Base-by-base conservation (phyloP, 2,888 invertebrate species). In the Drosophila aldrichi region DNA sequence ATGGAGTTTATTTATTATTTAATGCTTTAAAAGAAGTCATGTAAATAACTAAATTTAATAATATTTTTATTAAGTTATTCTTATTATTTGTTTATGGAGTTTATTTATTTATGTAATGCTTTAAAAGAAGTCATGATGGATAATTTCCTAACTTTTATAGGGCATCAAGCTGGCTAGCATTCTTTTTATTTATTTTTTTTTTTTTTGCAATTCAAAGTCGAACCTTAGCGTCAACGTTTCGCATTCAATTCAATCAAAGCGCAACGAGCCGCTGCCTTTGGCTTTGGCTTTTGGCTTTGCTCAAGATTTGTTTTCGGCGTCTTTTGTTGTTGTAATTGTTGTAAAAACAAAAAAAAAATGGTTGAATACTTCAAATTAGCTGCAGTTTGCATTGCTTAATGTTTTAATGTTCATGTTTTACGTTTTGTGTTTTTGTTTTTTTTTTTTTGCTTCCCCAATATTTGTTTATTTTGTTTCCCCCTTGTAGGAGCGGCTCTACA, bases 231-330 rank as follows among this genome's bases (percentile, higher is more conserved):
- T 74, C 58, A 65, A 63, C 82, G 72, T 77, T 51, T 77, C 84
- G 75, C 75, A 83, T 88, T 87, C 80, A 69, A 82, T 83, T 81
- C 88, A 85, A 85, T 88, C 88, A 88, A 85, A 88, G 85, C 85
- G 82, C 88, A 85, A 82, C 88, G 73, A 76, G 77, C 74, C 73
- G 81, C 71, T 58, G 76, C 78, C 73, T 75, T 81, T 70, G 65
- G 66, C 74, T 71, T 79, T 70, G 63, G 66, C 72, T 71, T 69
- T 71, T n/a, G n/a, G n/a, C n/a, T n/a, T n/a, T 57, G 54, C 25
- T 40, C 29, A 63, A 66, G 54, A 68, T 78, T 86, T 69, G 79
- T 81, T 83, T 84, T 84, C 85, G 84, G 84, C 88, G 79, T 78
- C 83, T 78, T 88, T 85, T 84, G 81, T 81, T 81, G 81, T 75